phyloP scores from a whole-genome alignment of 2,113 vertebrate species.

The Ctenodactylus gundi region DNA sequence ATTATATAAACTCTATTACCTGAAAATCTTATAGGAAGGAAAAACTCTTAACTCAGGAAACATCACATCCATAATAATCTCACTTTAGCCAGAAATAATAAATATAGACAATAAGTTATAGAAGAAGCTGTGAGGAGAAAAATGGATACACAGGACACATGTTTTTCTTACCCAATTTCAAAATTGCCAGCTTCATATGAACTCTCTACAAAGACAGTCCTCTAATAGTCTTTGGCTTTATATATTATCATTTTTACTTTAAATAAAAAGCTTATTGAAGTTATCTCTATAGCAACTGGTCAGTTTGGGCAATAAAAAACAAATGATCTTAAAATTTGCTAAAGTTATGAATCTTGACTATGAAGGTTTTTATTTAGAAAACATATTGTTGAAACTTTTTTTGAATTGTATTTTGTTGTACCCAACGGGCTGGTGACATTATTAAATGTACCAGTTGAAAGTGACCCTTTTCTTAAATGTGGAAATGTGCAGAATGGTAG shows the following conservation, averaged over 20 bases:
- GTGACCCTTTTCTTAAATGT: not conserved
- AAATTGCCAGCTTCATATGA: not conserved
- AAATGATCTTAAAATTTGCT: slow-evolving; percentile 6
- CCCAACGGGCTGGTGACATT: not conserved
- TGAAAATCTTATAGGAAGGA: slow-evolving; percentile 14
- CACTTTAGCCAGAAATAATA: not conserved
- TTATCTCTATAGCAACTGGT: not conserved
- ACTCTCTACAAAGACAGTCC: not conserved
- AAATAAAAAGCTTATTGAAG: not conserved
- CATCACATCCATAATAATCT: not conserved
- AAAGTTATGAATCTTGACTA: not conserved
- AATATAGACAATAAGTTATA: not conserved
- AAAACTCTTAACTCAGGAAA: not conserved
- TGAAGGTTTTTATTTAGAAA: not conserved
- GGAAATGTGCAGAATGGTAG: not conserved
- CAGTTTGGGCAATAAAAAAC: not conserved
- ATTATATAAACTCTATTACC: not conserved
- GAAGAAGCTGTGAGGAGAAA: not conserved
- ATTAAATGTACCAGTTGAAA: not conserved
- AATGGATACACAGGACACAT: not conserved
- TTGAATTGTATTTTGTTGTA: not conserved
- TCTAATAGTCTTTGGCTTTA: not conserved
- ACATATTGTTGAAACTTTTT: not conserved
- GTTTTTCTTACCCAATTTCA: slow-evolving; percentile 6
- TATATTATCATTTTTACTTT: not conserved